Percentiles rank a stretch among this genome's conserved stretches.
These are phyloP conservation scores for Agrochola litura DNA, from an alignment of 2,888 invertebrate species.

Conservation along the genomic window DNA sequence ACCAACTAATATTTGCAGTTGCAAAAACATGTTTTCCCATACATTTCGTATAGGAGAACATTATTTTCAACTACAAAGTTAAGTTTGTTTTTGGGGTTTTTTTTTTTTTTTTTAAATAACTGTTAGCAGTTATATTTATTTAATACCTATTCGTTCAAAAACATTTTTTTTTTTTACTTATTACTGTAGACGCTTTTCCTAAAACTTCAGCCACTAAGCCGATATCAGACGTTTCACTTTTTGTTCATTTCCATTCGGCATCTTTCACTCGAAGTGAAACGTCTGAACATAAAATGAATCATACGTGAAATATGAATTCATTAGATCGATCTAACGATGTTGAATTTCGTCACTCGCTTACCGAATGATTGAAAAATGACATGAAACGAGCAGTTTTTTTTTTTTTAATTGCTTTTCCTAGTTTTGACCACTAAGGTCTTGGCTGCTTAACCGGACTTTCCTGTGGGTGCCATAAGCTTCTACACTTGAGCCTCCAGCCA, in stretches of 20 bases:
- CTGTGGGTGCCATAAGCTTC: no score
- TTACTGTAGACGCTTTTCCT: background rate
- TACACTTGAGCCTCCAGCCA: no score
- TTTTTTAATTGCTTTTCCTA: no score
- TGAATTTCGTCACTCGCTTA: background rate
- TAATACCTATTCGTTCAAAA: no score
- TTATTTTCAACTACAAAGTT: no score
- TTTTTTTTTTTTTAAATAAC: background rate
- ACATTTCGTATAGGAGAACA: no score
- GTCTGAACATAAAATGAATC: background rate
- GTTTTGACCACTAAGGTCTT: no score
- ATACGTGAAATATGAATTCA: background rate
- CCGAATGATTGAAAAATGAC: background rate
- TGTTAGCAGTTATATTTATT: background rate
- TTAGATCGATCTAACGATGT: background rate
- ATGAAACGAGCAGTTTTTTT: background rate
- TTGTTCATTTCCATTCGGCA: background rate
- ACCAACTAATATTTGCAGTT: no score
- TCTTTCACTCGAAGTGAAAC: background rate
- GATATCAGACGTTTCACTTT: background rate
- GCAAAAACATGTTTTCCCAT: no score
- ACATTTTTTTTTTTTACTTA: no score
- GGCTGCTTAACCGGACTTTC: no score
- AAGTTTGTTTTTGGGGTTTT: no score
- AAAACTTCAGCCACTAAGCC: background rate